Conservation (phyloP, 2,797 vertebrate genomes). For the Neopelma chrysocephalum region DNA sequence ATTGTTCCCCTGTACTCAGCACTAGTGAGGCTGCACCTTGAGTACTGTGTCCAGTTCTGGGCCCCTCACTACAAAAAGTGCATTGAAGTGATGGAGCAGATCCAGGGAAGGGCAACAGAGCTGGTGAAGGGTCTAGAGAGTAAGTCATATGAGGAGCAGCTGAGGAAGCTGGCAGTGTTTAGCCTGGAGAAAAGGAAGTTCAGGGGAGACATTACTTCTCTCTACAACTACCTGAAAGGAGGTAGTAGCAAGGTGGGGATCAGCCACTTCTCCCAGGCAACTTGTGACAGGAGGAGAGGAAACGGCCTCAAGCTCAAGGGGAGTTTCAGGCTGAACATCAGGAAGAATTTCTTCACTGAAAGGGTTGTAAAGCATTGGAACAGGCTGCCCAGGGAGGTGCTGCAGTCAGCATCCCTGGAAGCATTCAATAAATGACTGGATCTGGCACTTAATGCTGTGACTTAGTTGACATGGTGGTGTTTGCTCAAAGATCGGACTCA, state of each 20-base stretch:
- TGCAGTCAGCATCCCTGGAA: not conserved
- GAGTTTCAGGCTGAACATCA: not conserved
- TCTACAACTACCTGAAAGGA: not conserved
- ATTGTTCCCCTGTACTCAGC: accelerated
- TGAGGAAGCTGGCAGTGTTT: not conserved
- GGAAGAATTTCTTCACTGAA: not conserved
- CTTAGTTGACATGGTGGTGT: not conserved
- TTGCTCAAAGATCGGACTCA: not conserved
- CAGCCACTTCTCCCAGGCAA: not conserved
- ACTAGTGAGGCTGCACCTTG: not conserved
- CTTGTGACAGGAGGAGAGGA: not conserved
- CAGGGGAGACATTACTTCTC: not conserved
- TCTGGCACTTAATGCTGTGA: not conserved
- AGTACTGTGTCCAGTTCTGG: not conserved
- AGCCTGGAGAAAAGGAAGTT: not conserved
- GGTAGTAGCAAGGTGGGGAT: not conserved
- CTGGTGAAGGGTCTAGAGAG: not conserved
- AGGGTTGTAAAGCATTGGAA: not conserved
- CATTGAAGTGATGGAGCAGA: accelerated
- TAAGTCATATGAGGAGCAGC: not conserved
- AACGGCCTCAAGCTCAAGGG: not conserved
- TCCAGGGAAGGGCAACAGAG: not conserved
- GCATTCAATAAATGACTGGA: not conserved
- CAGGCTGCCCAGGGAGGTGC: not conserved
- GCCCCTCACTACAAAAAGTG: not conserved